phyloP scores from a whole-genome alignment of 92 coral and sea anemone genomes.

The Parazoanthus atlanticus region DNA sequence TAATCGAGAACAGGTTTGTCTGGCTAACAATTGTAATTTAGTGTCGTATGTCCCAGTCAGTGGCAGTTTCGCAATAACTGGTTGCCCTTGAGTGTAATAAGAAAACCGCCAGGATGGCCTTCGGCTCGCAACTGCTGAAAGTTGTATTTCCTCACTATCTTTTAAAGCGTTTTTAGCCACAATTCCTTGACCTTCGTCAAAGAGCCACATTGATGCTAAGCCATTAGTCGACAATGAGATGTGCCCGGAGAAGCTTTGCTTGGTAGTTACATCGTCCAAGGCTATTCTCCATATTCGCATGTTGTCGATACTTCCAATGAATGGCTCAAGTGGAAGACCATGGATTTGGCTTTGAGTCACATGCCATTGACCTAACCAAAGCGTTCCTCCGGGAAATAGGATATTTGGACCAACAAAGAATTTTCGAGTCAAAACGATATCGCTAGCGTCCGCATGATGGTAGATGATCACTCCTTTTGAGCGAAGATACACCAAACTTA shows the following conservation, averaged over 20 bases:
- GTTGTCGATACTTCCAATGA: constrained; percentile 64
- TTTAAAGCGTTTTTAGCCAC: constrained; percentile 46
- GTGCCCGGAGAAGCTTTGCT: constrained; percentile 45
- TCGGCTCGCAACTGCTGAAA: constrained; percentile 50
- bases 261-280: constrained; percentile 52
- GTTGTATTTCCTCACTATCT: constrained; percentile 35
- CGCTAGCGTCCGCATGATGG: constrained; percentile 39
- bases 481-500: constrained; percentile 49
- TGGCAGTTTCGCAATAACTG: neutral
- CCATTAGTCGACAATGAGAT: constrained; percentile 25
- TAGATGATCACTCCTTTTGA: constrained; percentile 42
- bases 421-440: constrained; percentile 35
- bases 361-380: constrained; percentile 70
- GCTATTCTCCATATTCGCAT: constrained; percentile 57
- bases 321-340: constrained; percentile 58
- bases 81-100: constrained; percentile 52
- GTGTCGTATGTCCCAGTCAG: constrained; percentile 13
- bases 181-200: constrained; percentile 71
- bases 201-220: constrained; percentile 59
- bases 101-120: constrained; percentile 71
- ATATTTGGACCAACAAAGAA: constrained; percentile 53
- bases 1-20: constrained; percentile 45
- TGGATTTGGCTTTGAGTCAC: constrained; percentile 47
- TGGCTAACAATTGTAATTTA: constrained; percentile 36
- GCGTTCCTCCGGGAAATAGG: constrained; percentile 55